phyloP scores from a whole-genome alignment of 2,113 vertebrate genomes.

The Stigmatopora nigra region DNA sequence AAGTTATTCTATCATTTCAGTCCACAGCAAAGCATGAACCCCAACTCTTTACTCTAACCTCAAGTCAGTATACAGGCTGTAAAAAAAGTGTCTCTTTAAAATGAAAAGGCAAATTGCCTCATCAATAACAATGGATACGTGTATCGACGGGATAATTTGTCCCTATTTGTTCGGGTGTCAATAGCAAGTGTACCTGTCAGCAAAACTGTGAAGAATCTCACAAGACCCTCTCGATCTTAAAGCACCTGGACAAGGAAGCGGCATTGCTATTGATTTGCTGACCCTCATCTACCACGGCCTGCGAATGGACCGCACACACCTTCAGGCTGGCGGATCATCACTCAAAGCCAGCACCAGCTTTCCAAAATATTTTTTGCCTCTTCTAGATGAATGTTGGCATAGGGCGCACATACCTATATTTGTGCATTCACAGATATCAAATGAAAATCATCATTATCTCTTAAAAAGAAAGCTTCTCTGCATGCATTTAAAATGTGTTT shows the following conservation, averaged over 20 bases:
- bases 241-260: constrained; percentile 36
- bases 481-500: too few relatives aligned
- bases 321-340: constrained; percentile 41
- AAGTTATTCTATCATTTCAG: background rate
- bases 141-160: constrained; percentile 71
- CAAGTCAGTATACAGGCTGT: background rate
- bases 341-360: constrained; percentile 31
- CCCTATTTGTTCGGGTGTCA: constrained; percentile 70
- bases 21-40: background rate
- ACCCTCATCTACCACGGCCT: constrained; percentile 19
- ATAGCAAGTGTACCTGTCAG: constrained; percentile 65
- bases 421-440: too few relatives aligned
- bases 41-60: background rate
- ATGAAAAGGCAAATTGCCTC: constrained; percentile 61
- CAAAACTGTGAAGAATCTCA: constrained; percentile 12
- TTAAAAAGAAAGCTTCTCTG: too few relatives aligned
- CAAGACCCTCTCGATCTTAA: too few relatives aligned
- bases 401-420: background rate
- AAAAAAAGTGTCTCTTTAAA: constrained; percentile 30
- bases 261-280: constrained; percentile 50
- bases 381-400: constrained; percentile 5
- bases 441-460: too few relatives aligned
- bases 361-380: constrained; percentile 29
- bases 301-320: constrained; percentile 32
- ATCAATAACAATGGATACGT: constrained; percentile 64